Conservation (phyloP, 2,113 vertebrate species). For the Albula glossodonta region DNA sequence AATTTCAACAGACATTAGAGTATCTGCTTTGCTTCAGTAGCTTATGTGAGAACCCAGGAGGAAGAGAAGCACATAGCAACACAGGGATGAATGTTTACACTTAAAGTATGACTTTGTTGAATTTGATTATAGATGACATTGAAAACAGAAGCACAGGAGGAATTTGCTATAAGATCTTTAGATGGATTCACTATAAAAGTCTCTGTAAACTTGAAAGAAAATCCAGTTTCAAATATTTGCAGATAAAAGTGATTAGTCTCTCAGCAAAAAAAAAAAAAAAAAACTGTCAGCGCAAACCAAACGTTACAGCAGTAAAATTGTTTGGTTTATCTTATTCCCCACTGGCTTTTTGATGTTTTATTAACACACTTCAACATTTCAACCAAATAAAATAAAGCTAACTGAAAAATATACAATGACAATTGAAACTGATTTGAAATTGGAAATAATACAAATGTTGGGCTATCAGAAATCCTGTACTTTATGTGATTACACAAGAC, state of each 20-base stretch:
- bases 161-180: no score
- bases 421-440: background rate
- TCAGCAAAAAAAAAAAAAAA: no score
- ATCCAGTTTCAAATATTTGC: background rate
- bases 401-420: background rate
- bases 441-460: constrained; percentile 12
- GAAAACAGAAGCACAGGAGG: no score
- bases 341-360: background rate
- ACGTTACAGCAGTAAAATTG: background rate
- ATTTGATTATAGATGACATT: no score
- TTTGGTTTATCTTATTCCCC: background rate
- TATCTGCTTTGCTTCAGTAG: no score
- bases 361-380: background rate
- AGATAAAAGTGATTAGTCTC: no score
- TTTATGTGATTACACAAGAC: constrained; percentile 52
- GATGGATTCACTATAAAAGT: no score
- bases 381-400: background rate
- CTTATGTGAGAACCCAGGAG: no score
- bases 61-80: no score
- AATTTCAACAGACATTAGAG: no score
- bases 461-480: constrained; percentile 57
- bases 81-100: no score
- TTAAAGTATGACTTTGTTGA: no score
- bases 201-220: background rate
- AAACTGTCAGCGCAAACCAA: background rate